Conservation (phyloP, 2,113 vertebrate genomes). For the Megaceryle torquata region DNA sequence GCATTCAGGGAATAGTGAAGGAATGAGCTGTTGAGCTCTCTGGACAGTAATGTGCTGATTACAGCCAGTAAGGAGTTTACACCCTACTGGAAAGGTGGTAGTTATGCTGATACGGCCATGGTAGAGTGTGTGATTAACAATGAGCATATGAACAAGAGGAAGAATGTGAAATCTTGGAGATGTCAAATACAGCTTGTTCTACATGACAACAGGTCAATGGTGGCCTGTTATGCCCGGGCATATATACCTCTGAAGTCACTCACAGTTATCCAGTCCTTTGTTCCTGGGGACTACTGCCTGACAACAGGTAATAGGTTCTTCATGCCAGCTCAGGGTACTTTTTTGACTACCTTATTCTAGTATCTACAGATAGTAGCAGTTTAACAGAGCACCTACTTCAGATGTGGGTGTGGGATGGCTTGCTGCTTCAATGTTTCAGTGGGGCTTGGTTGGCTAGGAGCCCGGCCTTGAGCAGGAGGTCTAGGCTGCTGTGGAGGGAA, state of each 20-base stretch:
- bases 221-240: not conserved
- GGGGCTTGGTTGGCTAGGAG: slow-evolving; percentile 73
- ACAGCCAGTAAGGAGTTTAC: not conserved
- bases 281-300: not conserved
- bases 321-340: not conserved
- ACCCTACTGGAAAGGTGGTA: not conserved
- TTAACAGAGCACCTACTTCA: slow-evolving; percentile 83
- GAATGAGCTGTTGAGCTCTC: not conserved
- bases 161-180: not conserved
- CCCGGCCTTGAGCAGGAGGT: slow-evolving; percentile 72
- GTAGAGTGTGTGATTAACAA: not conserved
- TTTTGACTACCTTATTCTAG: not conserved
- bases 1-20: not conserved
- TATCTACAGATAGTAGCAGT: not conserved
- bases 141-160: not conserved
- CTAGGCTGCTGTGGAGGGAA: slow-evolving; percentile 76
- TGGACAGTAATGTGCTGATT: not conserved
- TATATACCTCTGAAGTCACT: not conserved
- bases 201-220: not conserved
- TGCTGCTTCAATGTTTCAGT: slow-evolving; percentile 77
- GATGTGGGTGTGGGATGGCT: slow-evolving; percentile 77
- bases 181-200: not conserved
- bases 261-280: not conserved
- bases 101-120: not conserved
- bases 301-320: not conserved